Evolutionary conservation across 2,888 invertebrate genomes (phyloP).

Genomic region (Venustoraphidia nigricollis): DNA sequence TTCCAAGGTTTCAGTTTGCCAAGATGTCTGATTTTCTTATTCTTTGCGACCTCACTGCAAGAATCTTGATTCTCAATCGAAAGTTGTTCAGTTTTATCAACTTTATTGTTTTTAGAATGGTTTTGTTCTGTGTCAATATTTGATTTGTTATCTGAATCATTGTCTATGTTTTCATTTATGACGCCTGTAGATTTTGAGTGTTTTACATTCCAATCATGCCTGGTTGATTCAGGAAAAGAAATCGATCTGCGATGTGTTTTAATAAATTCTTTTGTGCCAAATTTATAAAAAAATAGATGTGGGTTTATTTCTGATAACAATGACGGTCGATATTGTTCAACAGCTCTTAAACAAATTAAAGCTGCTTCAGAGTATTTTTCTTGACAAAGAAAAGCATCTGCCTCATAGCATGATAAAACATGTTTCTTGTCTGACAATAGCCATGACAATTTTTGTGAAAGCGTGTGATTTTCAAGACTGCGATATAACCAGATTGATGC

Average conservation of each 20-base stretch:
- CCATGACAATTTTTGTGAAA: constrained; percentile 43
- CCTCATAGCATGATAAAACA: constrained; percentile 37
- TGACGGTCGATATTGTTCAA: constrained; percentile 44
- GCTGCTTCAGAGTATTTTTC: constrained; percentile 41
- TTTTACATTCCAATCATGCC: constrained; percentile 6
- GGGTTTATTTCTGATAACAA: constrained; percentile 46
- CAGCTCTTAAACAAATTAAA: constrained; percentile 43
- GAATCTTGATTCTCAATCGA: no score
- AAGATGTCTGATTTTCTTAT: background rate
- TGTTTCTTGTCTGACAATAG: constrained; percentile 44
- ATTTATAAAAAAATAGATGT: constrained; percentile 26
- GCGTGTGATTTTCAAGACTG: constrained; percentile 37
- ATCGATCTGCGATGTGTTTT: constrained; percentile 37
- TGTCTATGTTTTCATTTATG: background rate
- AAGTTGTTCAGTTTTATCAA: no score
- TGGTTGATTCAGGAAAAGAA: constrained; percentile 31
- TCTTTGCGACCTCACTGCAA: no score
- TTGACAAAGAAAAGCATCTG: constrained; percentile 42
- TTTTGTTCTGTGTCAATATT: no score
- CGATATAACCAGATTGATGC: constrained; percentile 35
- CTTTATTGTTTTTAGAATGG: no score
- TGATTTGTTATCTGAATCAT: no score
- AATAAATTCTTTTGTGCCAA: constrained; percentile 22
- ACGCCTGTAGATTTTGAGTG: constrained; percentile 4
- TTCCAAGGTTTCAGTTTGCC: constrained; percentile 27